Evolutionary conservation across 1,140 invertebrate genomes (phyloP).

Genomic region (Medauroidea extradentata): DNA sequence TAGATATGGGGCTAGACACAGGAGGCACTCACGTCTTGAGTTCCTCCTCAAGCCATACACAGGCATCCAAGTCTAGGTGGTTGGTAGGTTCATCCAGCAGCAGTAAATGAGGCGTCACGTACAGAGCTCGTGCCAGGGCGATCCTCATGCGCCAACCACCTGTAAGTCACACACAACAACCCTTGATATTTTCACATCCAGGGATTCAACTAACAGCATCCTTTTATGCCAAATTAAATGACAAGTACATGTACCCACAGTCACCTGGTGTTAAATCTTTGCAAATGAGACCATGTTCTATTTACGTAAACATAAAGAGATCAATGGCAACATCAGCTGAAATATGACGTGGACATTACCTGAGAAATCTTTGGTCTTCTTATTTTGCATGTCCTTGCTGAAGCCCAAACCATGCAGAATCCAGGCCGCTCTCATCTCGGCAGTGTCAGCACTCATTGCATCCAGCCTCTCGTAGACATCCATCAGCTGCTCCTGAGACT

Average conservation of each 20-base stretch:
- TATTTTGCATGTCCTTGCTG: constrained; percentile 87
- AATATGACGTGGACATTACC: too few species aligned
- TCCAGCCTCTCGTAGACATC: constrained; percentile 98
- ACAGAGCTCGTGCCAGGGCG: constrained; percentile 88
- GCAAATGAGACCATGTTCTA: too few species aligned
- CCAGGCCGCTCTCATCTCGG: constrained; percentile 87
- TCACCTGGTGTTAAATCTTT: too few species aligned
- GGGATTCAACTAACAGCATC: too few species aligned
- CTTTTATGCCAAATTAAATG: too few species aligned
- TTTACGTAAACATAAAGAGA: too few species aligned
- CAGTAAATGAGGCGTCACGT: constrained; percentile 89
- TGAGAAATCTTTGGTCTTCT: constrained; percentile 90
- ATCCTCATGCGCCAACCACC: constrained; percentile 99
- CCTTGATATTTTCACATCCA: too few species aligned
- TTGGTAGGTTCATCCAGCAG: constrained; percentile 97
- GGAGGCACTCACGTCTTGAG: constrained; percentile 73
- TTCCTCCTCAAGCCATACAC: constrained; percentile 99
- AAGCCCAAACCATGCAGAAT: constrained; percentile 98
- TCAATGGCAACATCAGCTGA: too few species aligned
- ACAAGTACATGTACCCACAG: too few species aligned
- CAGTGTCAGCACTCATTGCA: constrained; percentile 93
- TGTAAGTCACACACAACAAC: constrained; percentile 12
- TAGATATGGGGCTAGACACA: too few species aligned
- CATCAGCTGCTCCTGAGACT: constrained; percentile 92
- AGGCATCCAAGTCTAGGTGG: constrained; percentile 97